phyloP scores from a whole-genome alignment of 2,888 invertebrate species.

The Oxytorus armatus region DNA sequence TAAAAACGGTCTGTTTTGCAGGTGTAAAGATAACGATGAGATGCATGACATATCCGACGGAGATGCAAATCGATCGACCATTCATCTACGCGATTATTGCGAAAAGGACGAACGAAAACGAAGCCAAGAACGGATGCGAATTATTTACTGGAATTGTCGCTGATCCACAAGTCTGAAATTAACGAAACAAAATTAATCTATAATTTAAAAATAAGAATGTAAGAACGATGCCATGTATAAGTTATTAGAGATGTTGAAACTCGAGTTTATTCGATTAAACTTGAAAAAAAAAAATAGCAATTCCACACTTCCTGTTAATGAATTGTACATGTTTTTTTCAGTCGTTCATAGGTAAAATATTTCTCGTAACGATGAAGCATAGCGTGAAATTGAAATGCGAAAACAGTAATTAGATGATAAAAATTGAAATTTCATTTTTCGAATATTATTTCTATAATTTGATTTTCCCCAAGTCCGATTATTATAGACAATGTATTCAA shows the following conservation, averaged over 20 bases:
- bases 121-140: slow-evolving; percentile 6
- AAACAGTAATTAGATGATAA: neutral
- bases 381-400: neutral
- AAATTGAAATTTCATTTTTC: neutral
- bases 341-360: neutral
- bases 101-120: neutral
- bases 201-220: neutral
- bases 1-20: slow-evolving; percentile 37
- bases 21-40: slow-evolving; percentile 47
- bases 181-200: neutral
- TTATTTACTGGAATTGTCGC: slow-evolving; percentile 49
- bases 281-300: slow-evolving; percentile 5
- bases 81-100: slow-evolving; percentile 59
- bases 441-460: neutral
- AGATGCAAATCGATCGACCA: slow-evolving; percentile 62
- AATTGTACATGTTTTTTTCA: neutral
- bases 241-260: slow-evolving; percentile 8
- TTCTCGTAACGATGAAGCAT: neutral
- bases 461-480: slow-evolving; percentile 2
- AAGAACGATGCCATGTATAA: slow-evolving; percentile 16
- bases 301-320: neutral
- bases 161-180: slow-evolving; percentile 31
- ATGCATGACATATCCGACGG: slow-evolving; percentile 39
- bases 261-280: neutral
- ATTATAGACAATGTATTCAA: slow-evolving; percentile 25